Evolutionary conservation across 2,888 invertebrate species (phyloP).

Genomic region (Adelphocoris suturalis): DNA sequence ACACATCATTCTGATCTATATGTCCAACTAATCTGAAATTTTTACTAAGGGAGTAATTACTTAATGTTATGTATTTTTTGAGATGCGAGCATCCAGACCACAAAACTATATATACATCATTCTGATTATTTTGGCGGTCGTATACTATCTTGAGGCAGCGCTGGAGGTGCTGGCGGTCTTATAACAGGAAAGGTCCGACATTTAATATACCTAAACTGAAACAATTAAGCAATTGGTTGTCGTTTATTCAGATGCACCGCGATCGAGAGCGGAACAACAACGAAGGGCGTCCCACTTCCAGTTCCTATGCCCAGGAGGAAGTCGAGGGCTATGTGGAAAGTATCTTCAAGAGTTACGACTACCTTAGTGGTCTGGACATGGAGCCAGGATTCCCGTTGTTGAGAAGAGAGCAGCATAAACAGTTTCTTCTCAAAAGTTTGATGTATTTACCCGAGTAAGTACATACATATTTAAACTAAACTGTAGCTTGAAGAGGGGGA

Average conservation of each 20-base stretch:
- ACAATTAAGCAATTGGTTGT: too few species aligned
- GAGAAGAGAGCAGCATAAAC: constrained; percentile 43
- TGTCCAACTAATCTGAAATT: too few species aligned
- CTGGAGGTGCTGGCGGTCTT: too few species aligned
- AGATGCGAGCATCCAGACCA: too few species aligned
- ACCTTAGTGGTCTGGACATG: constrained; percentile 57
- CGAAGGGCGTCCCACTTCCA: constrained; percentile 67
- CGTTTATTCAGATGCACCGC: not conserved
- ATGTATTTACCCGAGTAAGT: constrained; percentile 45
- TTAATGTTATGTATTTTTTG: too few species aligned
- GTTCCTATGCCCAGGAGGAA: constrained; percentile 68
- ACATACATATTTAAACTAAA: not conserved
- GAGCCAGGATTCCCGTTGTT: constrained; percentile 69
- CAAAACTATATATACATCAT: too few species aligned
- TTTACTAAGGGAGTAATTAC: too few species aligned
- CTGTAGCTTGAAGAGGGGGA: not conserved
- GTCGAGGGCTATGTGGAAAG: constrained; percentile 64
- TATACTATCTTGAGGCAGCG: too few species aligned
- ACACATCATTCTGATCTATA: too few species aligned
- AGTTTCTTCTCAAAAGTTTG: not conserved
- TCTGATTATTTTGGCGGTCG: too few species aligned
- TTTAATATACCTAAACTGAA: too few species aligned
- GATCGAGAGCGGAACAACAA: constrained; percentile 62
- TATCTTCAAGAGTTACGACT: constrained; percentile 67
- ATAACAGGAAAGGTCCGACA: too few species aligned